Evolutionary conservation across 2,888 invertebrate species (phyloP).

Genomic region (Drosophila fungiperda): DNA sequence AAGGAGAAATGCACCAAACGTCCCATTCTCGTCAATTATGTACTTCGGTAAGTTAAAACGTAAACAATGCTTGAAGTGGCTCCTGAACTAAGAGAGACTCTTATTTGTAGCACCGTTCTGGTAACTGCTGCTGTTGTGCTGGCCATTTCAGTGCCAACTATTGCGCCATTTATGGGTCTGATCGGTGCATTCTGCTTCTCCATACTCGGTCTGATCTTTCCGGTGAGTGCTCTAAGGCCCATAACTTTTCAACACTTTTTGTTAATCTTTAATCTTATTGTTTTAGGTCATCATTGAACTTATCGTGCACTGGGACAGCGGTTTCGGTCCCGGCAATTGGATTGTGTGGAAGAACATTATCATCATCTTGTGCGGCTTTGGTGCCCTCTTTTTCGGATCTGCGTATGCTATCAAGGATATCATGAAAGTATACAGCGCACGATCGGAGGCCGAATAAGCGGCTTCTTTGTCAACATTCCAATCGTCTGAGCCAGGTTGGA

Average conservation of each 20-base stretch:
- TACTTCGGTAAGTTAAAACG: constrained; percentile 86
- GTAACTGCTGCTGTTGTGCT: constrained; percentile 89
- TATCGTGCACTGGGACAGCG: constrained; percentile 93
- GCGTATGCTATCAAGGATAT: constrained; percentile 88
- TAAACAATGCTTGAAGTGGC: background rate
- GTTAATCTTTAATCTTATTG: constrained; percentile 59
- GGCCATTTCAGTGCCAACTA: constrained; percentile 94
- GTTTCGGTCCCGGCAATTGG: constrained; percentile 90
- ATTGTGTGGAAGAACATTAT: constrained; percentile 92
- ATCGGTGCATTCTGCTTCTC: constrained; percentile 98
- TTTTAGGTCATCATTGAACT: constrained; percentile 90
- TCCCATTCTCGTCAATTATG: constrained; percentile 90
- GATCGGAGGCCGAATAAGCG: constrained; percentile 45
- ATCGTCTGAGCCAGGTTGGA: too few relatives aligned
- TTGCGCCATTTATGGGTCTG: constrained; percentile 95
- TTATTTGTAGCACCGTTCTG: constrained; percentile 86
- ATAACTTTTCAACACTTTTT: rapidly evolving
- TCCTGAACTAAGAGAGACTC: background rate
- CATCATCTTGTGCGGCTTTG: constrained; percentile 90
- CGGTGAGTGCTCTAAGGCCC: constrained; percentile 85
- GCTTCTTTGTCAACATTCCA: too few relatives aligned
- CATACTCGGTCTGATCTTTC: constrained; percentile 94
- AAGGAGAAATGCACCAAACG: constrained; percentile 90
- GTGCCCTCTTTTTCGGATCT: constrained; percentile 93
- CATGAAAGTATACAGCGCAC: constrained; percentile 78